Conservation (phyloP, 2,797 vertebrate species). For the Psittacula echo region DNA sequence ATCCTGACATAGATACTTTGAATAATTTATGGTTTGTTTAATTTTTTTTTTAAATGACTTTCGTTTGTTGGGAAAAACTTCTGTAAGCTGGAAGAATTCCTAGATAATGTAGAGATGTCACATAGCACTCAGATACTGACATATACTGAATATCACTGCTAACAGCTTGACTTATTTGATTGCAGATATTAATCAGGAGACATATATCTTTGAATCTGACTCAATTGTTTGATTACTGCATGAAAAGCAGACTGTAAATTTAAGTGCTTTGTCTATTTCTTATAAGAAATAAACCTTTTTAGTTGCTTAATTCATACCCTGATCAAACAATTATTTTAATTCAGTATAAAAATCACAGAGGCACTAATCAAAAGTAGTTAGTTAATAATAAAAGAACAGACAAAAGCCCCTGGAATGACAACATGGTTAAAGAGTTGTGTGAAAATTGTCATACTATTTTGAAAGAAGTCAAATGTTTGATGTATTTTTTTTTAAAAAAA, state of each 20-base stretch:
- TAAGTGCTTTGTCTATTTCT: not conserved
- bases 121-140: not conserved
- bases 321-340: constrained; percentile 58
- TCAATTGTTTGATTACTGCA: not conserved
- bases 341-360: constrained; percentile 29
- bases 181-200: not conserved
- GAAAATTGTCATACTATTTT: not conserved
- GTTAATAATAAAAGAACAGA: constrained; percentile 64
- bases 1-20: not conserved
- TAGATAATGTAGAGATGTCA: not conserved
- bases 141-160: not conserved
- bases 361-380: constrained; percentile 24
- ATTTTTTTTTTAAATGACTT: not conserved
- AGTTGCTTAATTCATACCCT: constrained; percentile 6
- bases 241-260: not conserved
- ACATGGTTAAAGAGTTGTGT: not conserved
- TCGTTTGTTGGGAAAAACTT: not conserved
- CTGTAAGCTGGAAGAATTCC: not conserved
- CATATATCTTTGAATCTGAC: not conserved
- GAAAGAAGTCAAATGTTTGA: constrained; percentile 45
- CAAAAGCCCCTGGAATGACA: constrained; percentile 32
- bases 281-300: not conserved
- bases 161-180: not conserved
- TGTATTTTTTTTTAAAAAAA: constrained; percentile 11
- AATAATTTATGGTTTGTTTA: not conserved